These are phyloP conservation scores for Tapera naevia DNA, from an alignment of 2,797 vertebrate species.

Conservation along the genomic window DNA sequence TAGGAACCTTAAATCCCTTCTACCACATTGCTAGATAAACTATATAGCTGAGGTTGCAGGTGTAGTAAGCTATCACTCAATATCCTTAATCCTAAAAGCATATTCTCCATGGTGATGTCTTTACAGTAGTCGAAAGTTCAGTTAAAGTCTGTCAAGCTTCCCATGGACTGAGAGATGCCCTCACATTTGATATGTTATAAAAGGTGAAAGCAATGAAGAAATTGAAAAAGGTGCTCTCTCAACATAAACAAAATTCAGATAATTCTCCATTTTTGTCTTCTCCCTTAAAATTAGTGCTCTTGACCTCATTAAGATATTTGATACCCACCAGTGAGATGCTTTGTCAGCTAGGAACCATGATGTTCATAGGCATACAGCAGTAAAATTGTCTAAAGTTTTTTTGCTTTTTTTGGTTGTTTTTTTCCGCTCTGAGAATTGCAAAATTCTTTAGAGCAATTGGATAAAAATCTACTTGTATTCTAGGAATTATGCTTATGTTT, in stretches of 20 bases:
- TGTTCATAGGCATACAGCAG: not conserved
- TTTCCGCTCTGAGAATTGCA: not conserved
- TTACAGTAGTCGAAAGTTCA: not conserved
- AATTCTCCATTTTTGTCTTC: not conserved
- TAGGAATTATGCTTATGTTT: not conserved
- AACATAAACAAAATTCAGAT: not conserved
- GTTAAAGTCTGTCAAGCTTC: not conserved
- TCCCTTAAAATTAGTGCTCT: not conserved
- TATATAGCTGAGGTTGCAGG: not conserved
- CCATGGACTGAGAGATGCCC: not conserved
- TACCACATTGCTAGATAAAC: not conserved
- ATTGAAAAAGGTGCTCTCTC: not conserved
- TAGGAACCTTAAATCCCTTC: not conserved
- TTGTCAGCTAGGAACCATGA: not conserved
- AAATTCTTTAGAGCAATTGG: not conserved
- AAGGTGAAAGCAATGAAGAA: not conserved
- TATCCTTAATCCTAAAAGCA: too few relatives aligned
- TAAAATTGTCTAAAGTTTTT: not conserved
- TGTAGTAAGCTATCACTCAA: not conserved
- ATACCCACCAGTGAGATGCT: not conserved
- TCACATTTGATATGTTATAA: rapidly evolving
- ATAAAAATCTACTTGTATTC: not conserved
- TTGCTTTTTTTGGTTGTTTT: not conserved
- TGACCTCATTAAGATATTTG: not conserved
- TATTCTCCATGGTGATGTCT: not conserved